phyloP scores from a whole-genome alignment of 2,797 vertebrate genomes.

The Thamnophis elegans region DNA sequence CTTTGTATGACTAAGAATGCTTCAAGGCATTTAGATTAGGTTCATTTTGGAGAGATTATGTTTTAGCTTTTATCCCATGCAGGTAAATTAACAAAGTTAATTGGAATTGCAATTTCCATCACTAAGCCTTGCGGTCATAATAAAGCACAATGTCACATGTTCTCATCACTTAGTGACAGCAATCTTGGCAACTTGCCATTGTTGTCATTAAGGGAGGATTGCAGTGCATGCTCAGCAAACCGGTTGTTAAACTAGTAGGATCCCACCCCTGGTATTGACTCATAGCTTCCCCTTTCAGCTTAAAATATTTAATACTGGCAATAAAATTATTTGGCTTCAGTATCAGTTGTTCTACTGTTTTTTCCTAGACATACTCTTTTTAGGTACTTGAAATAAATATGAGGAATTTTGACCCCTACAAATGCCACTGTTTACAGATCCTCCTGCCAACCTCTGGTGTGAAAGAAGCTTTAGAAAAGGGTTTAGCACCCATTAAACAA shows the following conservation, averaged over 20 bases:
- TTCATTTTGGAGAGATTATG: background rate
- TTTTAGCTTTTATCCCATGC: background rate
- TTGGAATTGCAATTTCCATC: background rate
- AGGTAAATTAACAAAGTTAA: background rate
- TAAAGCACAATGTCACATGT: background rate
- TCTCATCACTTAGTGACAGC: background rate
- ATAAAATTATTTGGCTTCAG: conserved; percentile 70
- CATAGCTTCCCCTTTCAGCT: conserved; percentile 67
- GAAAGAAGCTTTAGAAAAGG: background rate
- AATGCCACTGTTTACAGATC: background rate
- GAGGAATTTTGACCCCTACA: background rate
- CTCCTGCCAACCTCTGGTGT: background rate
- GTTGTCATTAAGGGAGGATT: background rate
- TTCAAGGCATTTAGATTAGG: background rate
- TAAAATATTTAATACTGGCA: conserved; percentile 69
- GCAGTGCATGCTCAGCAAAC: background rate
- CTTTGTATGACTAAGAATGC: background rate
- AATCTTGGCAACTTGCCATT: background rate
- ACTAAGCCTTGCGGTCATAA: background rate
- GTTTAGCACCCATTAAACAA: background rate
- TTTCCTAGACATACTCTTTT: conserved; percentile 1
- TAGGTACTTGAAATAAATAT: background rate
- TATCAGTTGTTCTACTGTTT: conserved; percentile 67
- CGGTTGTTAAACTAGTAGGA: too few relatives aligned
- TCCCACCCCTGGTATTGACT: conserved; percentile 59